Conservation (phyloP, 1,140 invertebrate genomes). For the Drosophila tani region DNA sequence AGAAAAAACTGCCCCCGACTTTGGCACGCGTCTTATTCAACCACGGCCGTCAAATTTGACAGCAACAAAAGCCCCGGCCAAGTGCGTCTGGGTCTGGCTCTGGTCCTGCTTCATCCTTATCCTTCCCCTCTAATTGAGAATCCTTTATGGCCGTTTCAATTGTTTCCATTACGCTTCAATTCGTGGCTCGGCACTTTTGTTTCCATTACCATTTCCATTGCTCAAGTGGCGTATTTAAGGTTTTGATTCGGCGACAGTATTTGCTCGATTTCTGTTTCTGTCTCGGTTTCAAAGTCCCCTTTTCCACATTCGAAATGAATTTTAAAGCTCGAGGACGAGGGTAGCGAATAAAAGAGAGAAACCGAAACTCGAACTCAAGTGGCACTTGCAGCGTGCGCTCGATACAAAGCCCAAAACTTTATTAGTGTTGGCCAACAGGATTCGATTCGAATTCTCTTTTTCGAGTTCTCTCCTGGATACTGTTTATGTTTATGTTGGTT, state of each 20-base stretch:
- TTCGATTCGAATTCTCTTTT: slow-evolving; percentile 36
- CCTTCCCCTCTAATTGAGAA: slow-evolving; percentile 74
- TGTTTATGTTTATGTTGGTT: slow-evolving; percentile 65
- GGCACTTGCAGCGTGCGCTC: slow-evolving; percentile 68
- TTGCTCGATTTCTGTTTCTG: slow-evolving; percentile 49
- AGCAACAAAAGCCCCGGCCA: slow-evolving; percentile 60
- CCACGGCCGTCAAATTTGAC: slow-evolving; percentile 82
- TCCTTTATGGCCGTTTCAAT: slow-evolving; percentile 82
- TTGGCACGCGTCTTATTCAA: slow-evolving; percentile 77
- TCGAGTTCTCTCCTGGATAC: slow-evolving; percentile 3
- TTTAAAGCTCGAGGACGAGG: slow-evolving; percentile 53
- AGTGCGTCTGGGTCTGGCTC: slow-evolving; percentile 53
- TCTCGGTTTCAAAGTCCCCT: slow-evolving; percentile 28
- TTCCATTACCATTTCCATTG: slow-evolving; percentile 70
- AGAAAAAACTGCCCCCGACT: slow-evolving; percentile 48
- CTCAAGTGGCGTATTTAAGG: slow-evolving; percentile 83
- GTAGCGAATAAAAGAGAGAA: slow-evolving; percentile 23
- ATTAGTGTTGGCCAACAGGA: slow-evolving; percentile 74
- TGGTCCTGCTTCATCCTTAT: not conserved
- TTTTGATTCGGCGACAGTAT: slow-evolving; percentile 81
- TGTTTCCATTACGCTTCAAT: slow-evolving; percentile 83
- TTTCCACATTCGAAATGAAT: slow-evolving; percentile 40
- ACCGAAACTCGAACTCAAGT: slow-evolving; percentile 53
- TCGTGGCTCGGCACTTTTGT: slow-evolving; percentile 67
- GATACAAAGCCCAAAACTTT: slow-evolving; percentile 57